phyloP scores from a whole-genome alignment of 2,797 vertebrate species.

The Meriones psammophilus region DNA sequence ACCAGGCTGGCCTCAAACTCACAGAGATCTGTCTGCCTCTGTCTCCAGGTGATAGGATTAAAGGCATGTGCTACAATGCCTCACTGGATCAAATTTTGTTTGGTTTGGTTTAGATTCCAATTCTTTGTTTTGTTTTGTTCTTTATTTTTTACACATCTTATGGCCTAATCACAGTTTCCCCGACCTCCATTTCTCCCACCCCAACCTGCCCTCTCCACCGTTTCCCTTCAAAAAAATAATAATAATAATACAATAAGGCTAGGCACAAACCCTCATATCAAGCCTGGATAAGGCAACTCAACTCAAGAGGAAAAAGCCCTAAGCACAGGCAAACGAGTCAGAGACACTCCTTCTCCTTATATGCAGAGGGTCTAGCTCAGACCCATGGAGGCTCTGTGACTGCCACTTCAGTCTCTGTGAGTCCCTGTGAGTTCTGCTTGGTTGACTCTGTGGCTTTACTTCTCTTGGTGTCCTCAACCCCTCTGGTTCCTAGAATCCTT shows the following conservation, averaged over 20 bases:
- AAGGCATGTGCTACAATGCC: neutral
- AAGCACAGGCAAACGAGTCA: neutral
- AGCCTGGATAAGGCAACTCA: neutral
- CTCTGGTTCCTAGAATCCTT: neutral
- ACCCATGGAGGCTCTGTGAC: neutral
- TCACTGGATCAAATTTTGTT: neutral
- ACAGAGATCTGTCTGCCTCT: neutral
- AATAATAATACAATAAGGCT: neutral
- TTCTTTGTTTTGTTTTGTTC: neutral
- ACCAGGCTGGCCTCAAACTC: neutral
- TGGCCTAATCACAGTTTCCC: neutral
- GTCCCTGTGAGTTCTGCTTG: neutral
- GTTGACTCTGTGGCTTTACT: neutral
- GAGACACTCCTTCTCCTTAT: neutral
- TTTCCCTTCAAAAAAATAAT: neutral
- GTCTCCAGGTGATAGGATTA: neutral
- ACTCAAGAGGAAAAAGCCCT: neutral
- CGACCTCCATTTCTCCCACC: neutral
- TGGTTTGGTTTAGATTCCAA: neutral
- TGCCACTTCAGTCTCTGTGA: neutral
- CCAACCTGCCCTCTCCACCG: neutral
- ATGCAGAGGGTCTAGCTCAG: neutral
- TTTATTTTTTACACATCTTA: neutral
- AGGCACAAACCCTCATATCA: neutral
- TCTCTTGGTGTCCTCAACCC: neutral